These are phyloP conservation scores for Aphyosemion australe DNA, from an alignment of 2,113 vertebrate genomes.

Conservation along the genomic window DNA sequence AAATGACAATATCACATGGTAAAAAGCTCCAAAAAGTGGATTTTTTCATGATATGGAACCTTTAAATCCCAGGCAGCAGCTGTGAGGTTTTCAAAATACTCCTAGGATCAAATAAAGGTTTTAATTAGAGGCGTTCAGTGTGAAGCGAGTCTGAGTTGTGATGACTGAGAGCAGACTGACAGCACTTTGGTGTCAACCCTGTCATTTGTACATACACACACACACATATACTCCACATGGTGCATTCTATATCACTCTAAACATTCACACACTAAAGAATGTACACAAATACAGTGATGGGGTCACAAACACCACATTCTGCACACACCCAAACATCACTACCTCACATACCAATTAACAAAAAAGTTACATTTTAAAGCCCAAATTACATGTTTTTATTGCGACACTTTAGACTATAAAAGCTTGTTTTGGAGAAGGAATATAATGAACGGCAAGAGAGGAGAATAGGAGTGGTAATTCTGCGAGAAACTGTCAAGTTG, in stretches of 20 bases:
- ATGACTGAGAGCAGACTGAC: not conserved
- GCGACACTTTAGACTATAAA: not conserved
- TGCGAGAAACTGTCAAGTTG: too few species aligned
- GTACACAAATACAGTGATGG: constrained; percentile 6
- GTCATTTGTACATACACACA: constrained; percentile 37
- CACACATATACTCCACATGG: constrained; percentile 10
- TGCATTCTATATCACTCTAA: constrained; percentile 11
- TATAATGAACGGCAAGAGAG: constrained; percentile 3
- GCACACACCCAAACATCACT: constrained; percentile 30
- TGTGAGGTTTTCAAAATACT: constrained; percentile 5
- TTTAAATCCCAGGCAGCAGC: not conserved
- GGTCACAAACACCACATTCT: constrained; percentile 33
- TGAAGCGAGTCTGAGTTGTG: not conserved
- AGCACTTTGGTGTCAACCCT: constrained; percentile 10
- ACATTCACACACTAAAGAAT: constrained; percentile 18
- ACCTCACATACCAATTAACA: constrained; percentile 37
- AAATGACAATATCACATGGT: too few species aligned
- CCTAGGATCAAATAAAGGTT: not conserved
- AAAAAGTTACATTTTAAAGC: constrained; percentile 48
- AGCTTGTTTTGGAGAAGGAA: constrained; percentile 16
- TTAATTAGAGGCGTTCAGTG: not conserved
- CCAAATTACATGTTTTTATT: constrained; percentile 50
- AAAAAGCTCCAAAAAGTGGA: too few species aligned
- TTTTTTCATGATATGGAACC: too few species aligned
- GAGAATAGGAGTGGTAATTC: not conserved